These are phyloP conservation scores for Netelia melanura DNA, from an alignment of 2,888 invertebrate species.

Conservation along the genomic window DNA sequence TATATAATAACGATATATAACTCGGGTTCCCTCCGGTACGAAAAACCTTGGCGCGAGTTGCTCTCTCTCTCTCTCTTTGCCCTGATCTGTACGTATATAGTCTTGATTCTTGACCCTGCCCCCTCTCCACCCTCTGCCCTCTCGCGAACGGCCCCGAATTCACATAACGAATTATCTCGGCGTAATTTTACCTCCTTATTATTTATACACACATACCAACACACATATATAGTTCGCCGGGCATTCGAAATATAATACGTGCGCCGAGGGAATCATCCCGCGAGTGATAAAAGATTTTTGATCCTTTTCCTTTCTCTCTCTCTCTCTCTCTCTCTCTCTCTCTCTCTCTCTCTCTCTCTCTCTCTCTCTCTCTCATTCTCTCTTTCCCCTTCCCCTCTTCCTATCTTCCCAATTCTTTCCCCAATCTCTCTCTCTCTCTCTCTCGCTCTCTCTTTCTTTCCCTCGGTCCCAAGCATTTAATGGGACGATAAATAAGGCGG, in stretches of 20 bases:
- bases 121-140: not conserved
- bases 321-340: not conserved
- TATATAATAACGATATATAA: not conserved
- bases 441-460: no score
- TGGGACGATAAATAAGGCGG: slow-evolving; percentile 56
- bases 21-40: not conserved
- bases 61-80: slow-evolving; percentile 14
- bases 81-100: slow-evolving; percentile 2
- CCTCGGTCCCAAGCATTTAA: slow-evolving; percentile 28
- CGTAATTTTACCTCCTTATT: slow-evolving; percentile 5
- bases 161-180: slow-evolving; percentile 33
- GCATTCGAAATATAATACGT: not conserved
- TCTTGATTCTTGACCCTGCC: slow-evolving; percentile 45
- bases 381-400: not conserved
- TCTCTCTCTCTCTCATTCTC: not conserved
- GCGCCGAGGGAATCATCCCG: not conserved
- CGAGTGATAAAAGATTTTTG: slow-evolving; percentile 1
- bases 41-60: not conserved
- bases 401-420: not conserved
- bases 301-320: not conserved
- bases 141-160: slow-evolving; percentile 24
- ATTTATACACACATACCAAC: not conserved
- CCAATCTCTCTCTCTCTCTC: not conserved
- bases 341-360: not conserved
- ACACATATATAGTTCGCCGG: not conserved